Base-by-base conservation (phyloP, 2,113 vertebrate species). In the Podilymbus podiceps region DNA sequence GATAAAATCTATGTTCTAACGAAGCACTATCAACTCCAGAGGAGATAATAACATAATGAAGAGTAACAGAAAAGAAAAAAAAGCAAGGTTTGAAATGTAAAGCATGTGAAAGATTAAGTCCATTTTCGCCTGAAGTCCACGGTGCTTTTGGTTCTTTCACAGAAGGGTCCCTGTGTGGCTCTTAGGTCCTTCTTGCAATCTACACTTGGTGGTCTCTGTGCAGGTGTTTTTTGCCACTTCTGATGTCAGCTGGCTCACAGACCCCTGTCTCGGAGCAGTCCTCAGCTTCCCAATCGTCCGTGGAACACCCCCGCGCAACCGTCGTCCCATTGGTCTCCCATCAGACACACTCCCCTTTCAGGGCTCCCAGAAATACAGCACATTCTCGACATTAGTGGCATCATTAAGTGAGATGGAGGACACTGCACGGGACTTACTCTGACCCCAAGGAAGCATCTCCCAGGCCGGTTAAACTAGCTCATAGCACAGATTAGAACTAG, bases 201-300 rank as follows among this genome's bases (percentile, higher is more conserved):
- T 6, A 25, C 30, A 31, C n/a, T 8, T 68, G 42, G 27, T 1
- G 9, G 11, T 42, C 56, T 47, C 75, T 68, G 23, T 11, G 42
- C 33, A 60, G 40, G 52, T 1, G 69, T 69, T 80, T 3, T 22
- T 6, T 15, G 28, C 38, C 40, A 4, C 23, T 62, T 66, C 33
- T 30, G 9, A 8, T 66, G 28, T 22, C 76, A 12, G 19, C 53
- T 71, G 59, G 30, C 63, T 38, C 63, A 31, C 0, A 8, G 33
- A 59, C 63, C 18, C 25, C 56, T 44, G 10, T 35, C 31, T 53
- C 1, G 3, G 47, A 77, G 15, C 63, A 44, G 14, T 24, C 47
- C 71, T 59, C 1, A 1, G 28, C 58, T 25, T 56, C 55, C 47
- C 58, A 35, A 1, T 1, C 6, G 2, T 5, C 35, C 85, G 38